Base-by-base conservation (phyloP, 1,140 invertebrate genomes). In the Sitophilus oryzae region DNA sequence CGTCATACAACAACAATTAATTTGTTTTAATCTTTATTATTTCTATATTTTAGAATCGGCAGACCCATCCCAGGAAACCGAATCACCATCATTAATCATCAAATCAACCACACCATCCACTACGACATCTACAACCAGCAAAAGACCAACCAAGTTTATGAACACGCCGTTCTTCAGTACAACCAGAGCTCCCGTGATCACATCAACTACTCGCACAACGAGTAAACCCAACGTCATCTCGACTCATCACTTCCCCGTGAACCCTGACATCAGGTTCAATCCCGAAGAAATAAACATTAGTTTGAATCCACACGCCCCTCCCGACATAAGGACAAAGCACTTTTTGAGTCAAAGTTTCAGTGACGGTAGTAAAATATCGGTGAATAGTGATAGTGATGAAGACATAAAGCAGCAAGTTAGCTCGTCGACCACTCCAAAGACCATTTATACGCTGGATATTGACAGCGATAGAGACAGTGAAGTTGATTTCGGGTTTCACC, bases 261-360 rank as follows among this genome's bases (percentile, higher is more conserved):
- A 58, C 2, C 52, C 70, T 9, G 68, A 71, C 54, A 68, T 71
- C n/a, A 58, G 68, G 16, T 72, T 68, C 46, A 69, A 69, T 52
- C 70, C 70, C 0, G 66, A 67, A 54, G 67, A 71, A 44, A 71
- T 70, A 34, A 72, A 71, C 48, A 64, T 71, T 15, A 66, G 61
- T 58, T 56, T 72, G 23, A 66, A 68, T 56, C 62, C 65, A 6
- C 58, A 59, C 4, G 60, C 66, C 0, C 65, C 66, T 8, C 64
- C 68, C 6, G 63, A 62, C 38, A 64, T 66, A 48, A 60, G 63
- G 55, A 66, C 61, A 2, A 66, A 63, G 40, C 62, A 65, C 11
- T 70, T 50, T 45, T 65, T 63, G 41, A 61, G 60, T 19, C 61
- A 64, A 23, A 38, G 56, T 51, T 66, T 53, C 49, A 67, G 56